Conservation (phyloP, 1,140 invertebrate species). For the Hyles vespertilio region DNA sequence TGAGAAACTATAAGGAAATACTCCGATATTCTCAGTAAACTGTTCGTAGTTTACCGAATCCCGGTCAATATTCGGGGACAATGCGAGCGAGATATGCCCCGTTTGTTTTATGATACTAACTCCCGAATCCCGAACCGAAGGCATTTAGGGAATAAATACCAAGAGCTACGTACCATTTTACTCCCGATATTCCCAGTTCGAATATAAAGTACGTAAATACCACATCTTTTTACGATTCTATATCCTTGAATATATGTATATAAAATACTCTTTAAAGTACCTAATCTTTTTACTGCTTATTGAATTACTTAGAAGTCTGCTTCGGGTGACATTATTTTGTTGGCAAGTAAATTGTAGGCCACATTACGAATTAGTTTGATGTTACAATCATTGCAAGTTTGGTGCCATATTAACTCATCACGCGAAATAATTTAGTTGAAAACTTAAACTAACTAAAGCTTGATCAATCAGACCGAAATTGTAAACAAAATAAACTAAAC, state of each 20-base stretch:
- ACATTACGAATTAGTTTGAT: not conserved
- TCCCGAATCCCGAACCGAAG: not conserved
- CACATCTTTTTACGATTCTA: no score
- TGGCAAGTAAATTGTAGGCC: not conserved
- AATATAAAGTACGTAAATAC: not conserved
- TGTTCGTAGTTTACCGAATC: conserved; percentile 1
- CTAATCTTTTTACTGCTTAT: no score
- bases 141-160: conserved; percentile 7
- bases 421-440: not conserved
- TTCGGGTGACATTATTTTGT: not conserved
- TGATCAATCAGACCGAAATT: not conserved
- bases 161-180: conserved; percentile 1
- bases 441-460: not conserved
- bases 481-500: not conserved
- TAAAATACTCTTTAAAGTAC: no score
- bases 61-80: not conserved
- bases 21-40: no score
- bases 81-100: conserved; percentile 7
- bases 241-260: no score
- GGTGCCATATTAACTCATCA: not conserved
- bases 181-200: not conserved
- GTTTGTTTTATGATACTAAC: conserved; percentile 20
- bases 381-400: not conserved
- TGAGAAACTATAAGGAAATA: no score
- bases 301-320: no score